These are phyloP conservation scores for Ranitomeya variabilis DNA, from an alignment of 2,113 vertebrate species.

Conservation along the genomic window DNA sequence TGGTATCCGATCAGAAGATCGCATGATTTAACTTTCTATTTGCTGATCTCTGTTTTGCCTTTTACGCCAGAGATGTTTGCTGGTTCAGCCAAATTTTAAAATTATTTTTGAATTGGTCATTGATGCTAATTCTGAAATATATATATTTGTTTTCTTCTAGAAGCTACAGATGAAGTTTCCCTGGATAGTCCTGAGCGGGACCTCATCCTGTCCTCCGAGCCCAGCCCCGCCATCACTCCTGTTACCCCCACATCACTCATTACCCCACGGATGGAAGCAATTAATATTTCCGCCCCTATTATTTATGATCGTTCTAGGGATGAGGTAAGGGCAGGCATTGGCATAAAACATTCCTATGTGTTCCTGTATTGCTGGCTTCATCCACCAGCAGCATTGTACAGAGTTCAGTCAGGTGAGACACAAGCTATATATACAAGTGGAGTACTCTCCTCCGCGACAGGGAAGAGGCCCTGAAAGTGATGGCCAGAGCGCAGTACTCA, in stretches of 20 bases:
- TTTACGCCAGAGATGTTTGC: no score
- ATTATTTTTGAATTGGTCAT: not conserved
- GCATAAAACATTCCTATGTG: not conserved
- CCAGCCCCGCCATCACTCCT: conserved; percentile 90
- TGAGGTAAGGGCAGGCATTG: conserved; percentile 75
- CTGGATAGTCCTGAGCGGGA: conserved; percentile 94
- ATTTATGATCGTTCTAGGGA: conserved; percentile 90
- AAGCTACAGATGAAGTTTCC: conserved; percentile 96
- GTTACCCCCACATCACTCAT: conserved; percentile 86
- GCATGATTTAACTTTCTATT: no score
- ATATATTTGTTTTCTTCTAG: conserved; percentile 64
- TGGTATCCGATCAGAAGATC: no score
- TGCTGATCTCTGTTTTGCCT: no score
- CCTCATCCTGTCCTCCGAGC: conserved; percentile 87
- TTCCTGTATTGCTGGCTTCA: not conserved
- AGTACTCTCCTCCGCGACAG: no score
- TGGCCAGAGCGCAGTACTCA: no score
- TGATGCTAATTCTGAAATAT: not conserved
- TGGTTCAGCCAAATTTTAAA: no score
- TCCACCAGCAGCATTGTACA: no score
- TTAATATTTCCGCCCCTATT: conserved; percentile 73
- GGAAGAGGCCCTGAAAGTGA: no score
- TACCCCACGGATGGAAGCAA: conserved; percentile 79
- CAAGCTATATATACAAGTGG: no score
- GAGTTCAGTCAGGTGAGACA: no score